A percentile compares a stretch with the other conserved stretches of the same genome.
phyloP scores from a whole-genome alignment of 2,888 invertebrate genomes.

The Desoria tigrina region DNA sequence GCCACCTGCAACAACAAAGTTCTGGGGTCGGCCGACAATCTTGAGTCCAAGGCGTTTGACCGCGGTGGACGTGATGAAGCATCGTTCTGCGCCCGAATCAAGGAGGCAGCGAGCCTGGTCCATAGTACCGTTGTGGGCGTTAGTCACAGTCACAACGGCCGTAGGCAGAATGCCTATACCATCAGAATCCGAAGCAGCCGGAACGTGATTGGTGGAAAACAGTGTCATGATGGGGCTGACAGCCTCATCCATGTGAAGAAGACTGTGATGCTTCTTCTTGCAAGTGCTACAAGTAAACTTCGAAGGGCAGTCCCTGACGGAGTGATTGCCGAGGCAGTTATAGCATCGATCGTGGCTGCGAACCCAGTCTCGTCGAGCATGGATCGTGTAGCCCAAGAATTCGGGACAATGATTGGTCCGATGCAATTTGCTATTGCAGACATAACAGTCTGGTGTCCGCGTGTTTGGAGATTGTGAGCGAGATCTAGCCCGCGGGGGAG shows the following conservation, averaged over 20 bases:
- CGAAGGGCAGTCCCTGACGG: constrained; percentile 1
- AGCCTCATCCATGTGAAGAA: not conserved
- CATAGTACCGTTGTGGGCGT: not conserved
- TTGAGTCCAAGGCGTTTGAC: too few relatives aligned
- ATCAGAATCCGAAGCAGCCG: not conserved
- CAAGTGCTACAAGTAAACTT: constrained; percentile 5
- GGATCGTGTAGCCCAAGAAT: not conserved
- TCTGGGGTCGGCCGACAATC: too few relatives aligned
- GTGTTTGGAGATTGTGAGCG: not conserved
- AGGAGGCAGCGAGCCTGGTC: too few relatives aligned
- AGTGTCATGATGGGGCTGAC: constrained; percentile 6
- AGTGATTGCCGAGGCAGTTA: constrained; percentile 9
- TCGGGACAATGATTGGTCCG: constrained; percentile 2
- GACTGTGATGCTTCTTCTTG: constrained; percentile 8
- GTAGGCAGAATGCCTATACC: constrained; percentile 16
- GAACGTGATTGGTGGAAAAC: not conserved
- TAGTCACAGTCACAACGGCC: not conserved
- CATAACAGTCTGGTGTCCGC: not conserved
- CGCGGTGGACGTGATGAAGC: too few relatives aligned
- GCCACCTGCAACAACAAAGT: too few relatives aligned
- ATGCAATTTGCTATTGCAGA: not conserved
- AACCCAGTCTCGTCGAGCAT: not conserved
- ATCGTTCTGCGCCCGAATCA: too few relatives aligned
- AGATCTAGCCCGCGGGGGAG: too few relatives aligned
- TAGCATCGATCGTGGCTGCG: constrained; percentile 8